These are phyloP conservation scores for Trichogramma evanescens DNA, from an alignment of 2,888 invertebrate genomes.

Conservation along the genomic window DNA sequence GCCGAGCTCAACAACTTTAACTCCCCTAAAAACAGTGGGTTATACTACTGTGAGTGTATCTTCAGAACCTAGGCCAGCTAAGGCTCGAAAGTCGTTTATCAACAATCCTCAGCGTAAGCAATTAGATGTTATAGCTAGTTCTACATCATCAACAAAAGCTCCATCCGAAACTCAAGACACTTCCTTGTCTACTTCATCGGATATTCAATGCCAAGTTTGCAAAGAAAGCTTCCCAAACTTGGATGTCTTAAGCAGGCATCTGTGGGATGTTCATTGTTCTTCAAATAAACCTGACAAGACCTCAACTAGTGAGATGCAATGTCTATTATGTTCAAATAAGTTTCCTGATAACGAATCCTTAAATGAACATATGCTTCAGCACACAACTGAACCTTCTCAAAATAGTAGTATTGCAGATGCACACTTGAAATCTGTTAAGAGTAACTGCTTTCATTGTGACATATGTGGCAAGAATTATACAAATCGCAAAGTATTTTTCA, in stretches of 20 bases:
- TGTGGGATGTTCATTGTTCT: constrained; percentile 55
- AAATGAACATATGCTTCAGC: constrained; percentile 49
- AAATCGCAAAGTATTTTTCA: constrained; percentile 54
- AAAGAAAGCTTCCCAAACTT: constrained; percentile 54
- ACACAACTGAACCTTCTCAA: constrained; percentile 30
- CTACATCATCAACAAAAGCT: background rate
- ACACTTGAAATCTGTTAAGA: no score
- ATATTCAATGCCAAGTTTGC: constrained; percentile 55
- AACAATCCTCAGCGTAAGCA: constrained; percentile 25
- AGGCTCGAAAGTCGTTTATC: constrained; percentile 39
- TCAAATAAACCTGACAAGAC: constrained; percentile 40
- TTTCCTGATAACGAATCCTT: constrained; percentile 47
- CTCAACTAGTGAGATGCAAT: constrained; percentile 35
- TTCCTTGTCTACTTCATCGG: background rate
- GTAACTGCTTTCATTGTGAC: constrained; percentile 52
- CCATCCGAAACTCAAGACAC: background rate
- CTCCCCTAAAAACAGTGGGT: background rate
- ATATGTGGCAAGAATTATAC: constrained; percentile 60
- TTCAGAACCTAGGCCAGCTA: constrained; percentile 29
- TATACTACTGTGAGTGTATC: no score
- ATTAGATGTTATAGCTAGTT: constrained; percentile 7
- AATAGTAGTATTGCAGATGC: no score
- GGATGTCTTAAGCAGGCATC: constrained; percentile 54
- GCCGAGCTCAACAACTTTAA: background rate
- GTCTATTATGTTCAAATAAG: constrained; percentile 50